These are phyloP conservation scores for Sandelia bainsii DNA, from an alignment of 2,797 vertebrate genomes.

Conservation along the genomic window DNA sequence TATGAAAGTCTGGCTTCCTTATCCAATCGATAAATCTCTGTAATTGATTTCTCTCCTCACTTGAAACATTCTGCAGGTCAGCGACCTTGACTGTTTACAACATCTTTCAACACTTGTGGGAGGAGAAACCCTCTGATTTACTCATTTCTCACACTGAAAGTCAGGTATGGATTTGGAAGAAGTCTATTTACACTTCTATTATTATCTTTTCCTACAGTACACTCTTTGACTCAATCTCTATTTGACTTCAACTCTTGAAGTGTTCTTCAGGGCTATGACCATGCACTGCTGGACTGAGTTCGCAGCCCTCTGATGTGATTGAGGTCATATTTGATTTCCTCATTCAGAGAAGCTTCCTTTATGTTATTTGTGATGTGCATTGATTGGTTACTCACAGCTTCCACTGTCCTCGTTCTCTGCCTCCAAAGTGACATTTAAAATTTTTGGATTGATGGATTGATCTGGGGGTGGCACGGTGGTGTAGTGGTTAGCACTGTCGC, in stretches of 20 bases:
- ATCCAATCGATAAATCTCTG: constrained; percentile 32
- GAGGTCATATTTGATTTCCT: constrained; percentile 34
- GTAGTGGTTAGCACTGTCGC: too few relatives aligned
- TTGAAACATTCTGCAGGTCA: neutral
- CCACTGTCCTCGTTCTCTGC: neutral
- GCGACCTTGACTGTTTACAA: constrained; percentile 6
- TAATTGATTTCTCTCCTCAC: constrained; percentile 15
- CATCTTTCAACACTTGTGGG: constrained; percentile 4
- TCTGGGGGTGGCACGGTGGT: too few relatives aligned
- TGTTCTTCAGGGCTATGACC: constrained; percentile 10
- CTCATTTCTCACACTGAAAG: neutral
- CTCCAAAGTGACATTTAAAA: neutral
- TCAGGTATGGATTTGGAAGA: neutral
- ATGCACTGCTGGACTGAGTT: neutral
- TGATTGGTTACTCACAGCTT: constrained; percentile 15
- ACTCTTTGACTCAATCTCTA: constrained; percentile 15
- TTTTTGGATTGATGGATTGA: constrained; percentile 2
- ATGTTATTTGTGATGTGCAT: constrained; percentile 13
- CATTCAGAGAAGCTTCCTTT: constrained; percentile 11
- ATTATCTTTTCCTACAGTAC: neutral
- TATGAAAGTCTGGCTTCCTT: constrained; percentile 29
- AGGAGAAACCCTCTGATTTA: neutral
- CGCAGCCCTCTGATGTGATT: neutral
- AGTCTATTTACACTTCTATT: constrained; percentile 1
- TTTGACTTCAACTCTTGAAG: constrained; percentile 8